Percentiles rank a stretch among this genome's conserved stretches.
Evolutionary conservation across 2,888 invertebrate genomes (phyloP).

Genomic region (Bedellia somnulentella): DNA sequence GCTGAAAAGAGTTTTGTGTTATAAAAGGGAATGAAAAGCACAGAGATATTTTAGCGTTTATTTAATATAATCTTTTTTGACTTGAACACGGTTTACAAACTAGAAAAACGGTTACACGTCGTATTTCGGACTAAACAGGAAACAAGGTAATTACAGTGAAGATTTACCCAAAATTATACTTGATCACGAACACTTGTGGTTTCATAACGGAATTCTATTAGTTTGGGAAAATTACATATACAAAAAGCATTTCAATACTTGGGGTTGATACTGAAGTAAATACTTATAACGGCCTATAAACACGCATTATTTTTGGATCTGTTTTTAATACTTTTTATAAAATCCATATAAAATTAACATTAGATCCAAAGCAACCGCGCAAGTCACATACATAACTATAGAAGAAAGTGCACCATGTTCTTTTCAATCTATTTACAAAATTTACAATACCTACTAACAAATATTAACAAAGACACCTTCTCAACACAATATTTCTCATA

Average conservation of each 20-base stretch:
- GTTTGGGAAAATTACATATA: too few relatives aligned
- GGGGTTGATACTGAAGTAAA: not conserved
- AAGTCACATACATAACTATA: constrained; percentile 12
- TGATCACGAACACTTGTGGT: not conserved
- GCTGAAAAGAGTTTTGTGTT: too few relatives aligned
- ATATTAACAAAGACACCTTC: constrained; percentile 44
- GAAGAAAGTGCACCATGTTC: constrained; percentile 44
- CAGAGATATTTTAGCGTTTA: constrained; percentile 25
- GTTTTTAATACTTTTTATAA: too few relatives aligned
- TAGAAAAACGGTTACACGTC: too few relatives aligned
- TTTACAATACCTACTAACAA: constrained; percentile 51
- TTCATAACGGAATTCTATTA: too few relatives aligned
- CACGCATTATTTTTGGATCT: too few relatives aligned
- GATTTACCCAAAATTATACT: too few relatives aligned
- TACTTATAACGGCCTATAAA: not conserved
- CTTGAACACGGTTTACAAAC: constrained; percentile 61
- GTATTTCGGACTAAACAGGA: too few relatives aligned
- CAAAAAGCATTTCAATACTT: too few relatives aligned
- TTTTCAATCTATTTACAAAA: constrained; percentile 41
- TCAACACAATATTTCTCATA: too few relatives aligned
- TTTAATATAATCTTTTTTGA: constrained; percentile 60
- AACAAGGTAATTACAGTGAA: too few relatives aligned
- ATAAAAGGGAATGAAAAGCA: too few relatives aligned
- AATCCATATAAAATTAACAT: constrained; percentile 6
- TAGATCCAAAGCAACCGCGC: constrained; percentile 3